Conservation (phyloP, 2,113 vertebrate genomes). For the Candoia aspera region DNA sequence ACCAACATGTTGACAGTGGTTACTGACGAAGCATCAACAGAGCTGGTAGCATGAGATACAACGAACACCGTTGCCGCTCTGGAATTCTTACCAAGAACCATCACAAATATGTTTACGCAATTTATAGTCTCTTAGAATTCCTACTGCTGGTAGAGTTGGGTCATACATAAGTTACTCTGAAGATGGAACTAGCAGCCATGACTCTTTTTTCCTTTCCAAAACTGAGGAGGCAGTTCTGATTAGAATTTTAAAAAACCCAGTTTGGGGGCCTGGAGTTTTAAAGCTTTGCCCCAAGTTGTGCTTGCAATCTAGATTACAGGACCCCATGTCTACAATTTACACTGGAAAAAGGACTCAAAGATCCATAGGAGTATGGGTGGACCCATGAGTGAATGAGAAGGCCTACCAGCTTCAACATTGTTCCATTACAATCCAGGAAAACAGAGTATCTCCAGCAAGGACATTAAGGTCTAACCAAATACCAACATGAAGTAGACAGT, state of each 20-base stretch:
- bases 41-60: not conserved
- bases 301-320: not conserved
- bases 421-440: not conserved
- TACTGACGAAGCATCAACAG: not conserved
- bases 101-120: not conserved
- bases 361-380: not conserved
- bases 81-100: not conserved
- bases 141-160: not conserved
- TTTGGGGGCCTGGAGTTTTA: not conserved
- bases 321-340: not conserved
- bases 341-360: not conserved
- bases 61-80: not conserved
- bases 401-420: not conserved
- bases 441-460: not conserved
- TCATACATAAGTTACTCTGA: not conserved
- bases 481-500: not conserved
- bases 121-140: not conserved
- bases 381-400: not conserved
- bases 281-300: not conserved
- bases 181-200: not conserved
- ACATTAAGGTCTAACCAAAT: not conserved
- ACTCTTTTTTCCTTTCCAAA: not conserved
- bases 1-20: not conserved
- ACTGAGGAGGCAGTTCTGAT: not conserved
- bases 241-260: not conserved